Evolutionary conservation across 2,888 invertebrate species (phyloP).

Genomic region (Leucoptera coffeella): DNA sequence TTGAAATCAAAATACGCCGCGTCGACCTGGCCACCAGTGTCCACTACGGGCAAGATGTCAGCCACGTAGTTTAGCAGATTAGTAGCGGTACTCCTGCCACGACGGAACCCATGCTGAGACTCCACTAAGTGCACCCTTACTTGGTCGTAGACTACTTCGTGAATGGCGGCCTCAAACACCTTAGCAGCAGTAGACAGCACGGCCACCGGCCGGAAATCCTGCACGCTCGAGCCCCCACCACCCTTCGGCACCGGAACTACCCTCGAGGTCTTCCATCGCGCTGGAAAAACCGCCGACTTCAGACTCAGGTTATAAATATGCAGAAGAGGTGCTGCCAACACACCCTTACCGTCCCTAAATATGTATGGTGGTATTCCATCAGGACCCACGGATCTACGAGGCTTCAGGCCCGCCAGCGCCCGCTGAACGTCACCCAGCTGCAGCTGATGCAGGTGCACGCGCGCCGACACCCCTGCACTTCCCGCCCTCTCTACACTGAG

Average conservation of each 20-base stretch:
- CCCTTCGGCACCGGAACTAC: constrained; percentile 2
- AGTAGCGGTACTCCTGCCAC: background rate
- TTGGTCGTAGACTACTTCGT: background rate
- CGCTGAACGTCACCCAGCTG: background rate
- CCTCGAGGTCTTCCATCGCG: background rate
- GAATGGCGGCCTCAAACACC: constrained; percentile 1
- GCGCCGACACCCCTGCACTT: constrained; percentile 1
- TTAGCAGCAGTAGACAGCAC: background rate
- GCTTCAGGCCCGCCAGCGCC: background rate
- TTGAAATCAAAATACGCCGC: constrained; percentile 1
- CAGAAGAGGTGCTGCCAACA: background rate
- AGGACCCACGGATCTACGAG: no score
- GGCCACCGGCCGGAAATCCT: background rate
- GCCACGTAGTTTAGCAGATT: background rate
- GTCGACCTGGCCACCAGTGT: background rate
- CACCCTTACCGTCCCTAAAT: background rate
- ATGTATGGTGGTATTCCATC: background rate
- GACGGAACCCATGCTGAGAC: constrained; percentile 1
- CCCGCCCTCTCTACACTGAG: constrained; percentile 3
- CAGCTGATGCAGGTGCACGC: background rate
- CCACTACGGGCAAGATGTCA: background rate
- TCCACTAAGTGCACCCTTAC: background rate
- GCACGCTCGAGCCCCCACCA: background rate
- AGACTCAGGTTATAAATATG: constrained; percentile 1
- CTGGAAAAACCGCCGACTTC: background rate